A percentile compares a stretch with the other conserved stretches of the same genome.
These are phyloP conservation scores for Lemur catta DNA, from an alignment of 2,797 vertebrate species.

Conservation along the genomic window DNA sequence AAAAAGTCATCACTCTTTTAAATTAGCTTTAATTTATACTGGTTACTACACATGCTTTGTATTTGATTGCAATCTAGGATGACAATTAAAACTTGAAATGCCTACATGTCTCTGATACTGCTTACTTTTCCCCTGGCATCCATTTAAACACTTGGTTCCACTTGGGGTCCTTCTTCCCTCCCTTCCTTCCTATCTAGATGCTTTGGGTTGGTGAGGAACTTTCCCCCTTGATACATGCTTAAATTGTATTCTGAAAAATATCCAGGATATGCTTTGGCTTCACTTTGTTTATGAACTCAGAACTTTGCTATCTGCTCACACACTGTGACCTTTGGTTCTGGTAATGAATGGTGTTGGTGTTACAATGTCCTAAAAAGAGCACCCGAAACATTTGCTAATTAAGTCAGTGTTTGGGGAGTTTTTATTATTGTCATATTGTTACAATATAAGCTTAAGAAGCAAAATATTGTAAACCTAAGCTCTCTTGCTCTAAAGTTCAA, in stretches of 20 bases:
- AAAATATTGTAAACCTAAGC: not conserved
- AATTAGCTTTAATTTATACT: not conserved
- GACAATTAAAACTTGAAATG: not conserved
- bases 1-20: not conserved
- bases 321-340: not conserved
- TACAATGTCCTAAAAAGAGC: not conserved
- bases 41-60: not conserved
- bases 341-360: not conserved
- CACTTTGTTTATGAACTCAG: not conserved
- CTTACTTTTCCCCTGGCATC: not conserved
- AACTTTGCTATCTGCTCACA: not conserved
- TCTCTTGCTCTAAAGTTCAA: slow-evolving; percentile 42
- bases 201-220: not conserved
- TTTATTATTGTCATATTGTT: slow-evolving; percentile 27
- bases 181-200: not conserved
- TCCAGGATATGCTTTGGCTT: not conserved
- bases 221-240: not conserved
- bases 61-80: not conserved
- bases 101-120: not conserved
- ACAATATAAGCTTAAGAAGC: not conserved
- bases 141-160: not conserved
- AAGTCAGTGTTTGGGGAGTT: not conserved
- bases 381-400: not conserved
- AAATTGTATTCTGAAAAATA: not conserved
- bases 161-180: not conserved